These are phyloP conservation scores for Petrocephalus zakoni DNA, from an alignment of 2,113 vertebrate species.

Conservation along the genomic window DNA sequence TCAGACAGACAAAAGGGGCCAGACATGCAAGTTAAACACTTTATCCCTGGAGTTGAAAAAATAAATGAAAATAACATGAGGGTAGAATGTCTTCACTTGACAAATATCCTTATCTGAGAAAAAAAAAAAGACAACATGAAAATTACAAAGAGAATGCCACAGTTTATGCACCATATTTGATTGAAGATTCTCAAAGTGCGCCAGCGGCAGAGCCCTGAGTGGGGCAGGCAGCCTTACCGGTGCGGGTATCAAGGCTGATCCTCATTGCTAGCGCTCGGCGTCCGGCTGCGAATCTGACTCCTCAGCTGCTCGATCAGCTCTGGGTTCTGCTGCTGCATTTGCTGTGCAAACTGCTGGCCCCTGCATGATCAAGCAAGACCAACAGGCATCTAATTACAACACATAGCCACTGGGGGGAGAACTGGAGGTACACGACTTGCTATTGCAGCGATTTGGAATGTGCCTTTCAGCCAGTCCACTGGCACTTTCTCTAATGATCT, in stretches of 20 bases:
- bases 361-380: slow-evolving; percentile 45
- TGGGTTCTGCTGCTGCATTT: slow-evolving; percentile 95
- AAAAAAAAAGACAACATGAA: neutral
- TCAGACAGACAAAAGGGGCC: slow-evolving; percentile 21
- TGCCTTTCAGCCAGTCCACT: neutral
- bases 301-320: slow-evolving; percentile 90
- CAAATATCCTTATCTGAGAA: slow-evolving; percentile 23
- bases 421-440: neutral
- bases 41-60: slow-evolving; percentile 44
- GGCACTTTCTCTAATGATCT: neutral
- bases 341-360: slow-evolving; percentile 92
- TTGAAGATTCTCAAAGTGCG: neutral
- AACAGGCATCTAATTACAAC: neutral
- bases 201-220: neutral
- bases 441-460: neutral
- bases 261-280: slow-evolving; percentile 82
- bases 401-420: neutral
- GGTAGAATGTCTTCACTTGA: slow-evolving; percentile 29
- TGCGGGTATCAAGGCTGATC: slow-evolving; percentile 68
- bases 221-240: slow-evolving; percentile 15
- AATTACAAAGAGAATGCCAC: neutral
- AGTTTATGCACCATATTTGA: neutral
- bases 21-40: slow-evolving; percentile 48
- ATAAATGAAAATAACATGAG: slow-evolving; percentile 34
- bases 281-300: slow-evolving; percentile 83